Evolutionary conservation across 1,140 invertebrate genomes (phyloP), one percentile per base, ranked within the genome.

Genomic region (Leptopilina boulardi): DNA sequence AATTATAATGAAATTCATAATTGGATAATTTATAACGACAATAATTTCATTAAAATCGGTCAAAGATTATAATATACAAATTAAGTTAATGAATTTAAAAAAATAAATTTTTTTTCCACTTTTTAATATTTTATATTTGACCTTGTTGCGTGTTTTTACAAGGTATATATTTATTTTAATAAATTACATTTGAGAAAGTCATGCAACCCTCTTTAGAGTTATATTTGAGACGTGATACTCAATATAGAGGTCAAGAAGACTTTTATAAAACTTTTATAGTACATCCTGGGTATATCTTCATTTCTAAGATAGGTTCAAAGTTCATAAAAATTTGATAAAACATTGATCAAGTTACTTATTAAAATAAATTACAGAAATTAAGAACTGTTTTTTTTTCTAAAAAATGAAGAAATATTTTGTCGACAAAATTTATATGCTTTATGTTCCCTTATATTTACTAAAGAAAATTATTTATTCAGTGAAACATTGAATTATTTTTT

Each of bases 201-300:
- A 23, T 38, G 51, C 41, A 54, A 38, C 30, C n/a, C 38, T 34
- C 30, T 41, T 3, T 44, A 23, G 26, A 19, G 41, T 70, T 21
- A 23, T n/a, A 70, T 76, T 66, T 59, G 10, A 0, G 21, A 26
- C 6, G 5, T 21, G 51, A 56, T 19, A 59, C 13, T 38, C 38
- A 59, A 34, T 54, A 59, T 41, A 30, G 30, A 41, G 23, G 47
- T 19, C 73, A 41, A 38, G 23, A 74, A 18, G 73, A 41, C 21
- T 74, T 59, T 56, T 19, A 59, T 66, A 74, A 59, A n/a, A n/a
- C n/a, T n/a, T n/a, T 59, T 38, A 18, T 74, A 41, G 19, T 21
- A 51, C 34, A 38, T 38, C 34, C 9, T 38, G 51, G 23, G 21
- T 23, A 34, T 5, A 66, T 38, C 51, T 74, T 38, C 34, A 38